Percentiles rank a stretch among this genome's conserved stretches.
Conservation (phyloP, 2,888 invertebrate species). For the Heteromurus nitidus region DNA sequence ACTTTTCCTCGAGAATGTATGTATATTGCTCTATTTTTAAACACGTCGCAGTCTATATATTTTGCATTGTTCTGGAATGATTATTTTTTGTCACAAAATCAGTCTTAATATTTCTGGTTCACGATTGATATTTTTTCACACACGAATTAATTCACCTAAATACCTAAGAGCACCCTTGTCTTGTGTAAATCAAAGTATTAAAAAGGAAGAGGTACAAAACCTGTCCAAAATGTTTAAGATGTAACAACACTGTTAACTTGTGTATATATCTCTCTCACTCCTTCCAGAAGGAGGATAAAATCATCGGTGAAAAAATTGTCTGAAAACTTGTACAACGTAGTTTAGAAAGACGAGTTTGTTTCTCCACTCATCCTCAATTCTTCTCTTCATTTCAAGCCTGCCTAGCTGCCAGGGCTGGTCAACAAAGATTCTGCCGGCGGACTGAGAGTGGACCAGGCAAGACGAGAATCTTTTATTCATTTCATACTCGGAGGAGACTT, state of each 20-base stretch:
- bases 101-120: too few species aligned
- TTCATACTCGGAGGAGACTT: conserved; percentile 26
- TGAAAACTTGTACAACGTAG: too few species aligned
- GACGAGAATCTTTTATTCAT: conserved; percentile 61
- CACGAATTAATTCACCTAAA: too few species aligned
- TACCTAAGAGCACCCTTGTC: neutral
- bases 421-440: conserved; percentile 66
- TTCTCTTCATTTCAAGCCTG: neutral
- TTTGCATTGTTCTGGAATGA: too few species aligned
- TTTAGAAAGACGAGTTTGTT: conserved; percentile 23
- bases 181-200: conserved; percentile 53
- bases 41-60: too few species aligned
- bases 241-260: conserved; percentile 16
- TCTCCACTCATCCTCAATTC: conserved; percentile 23
- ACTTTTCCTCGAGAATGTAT: too few species aligned
- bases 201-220: conserved; percentile 34
- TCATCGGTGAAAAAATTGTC: too few species aligned
- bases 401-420: conserved; percentile 54
- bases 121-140: too few species aligned
- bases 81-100: too few species aligned
- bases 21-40: too few species aligned
- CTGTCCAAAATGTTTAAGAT: conserved; percentile 35
- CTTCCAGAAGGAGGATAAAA: neutral
- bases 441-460: conserved; percentile 65
- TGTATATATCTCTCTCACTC: neutral